These are phyloP conservation scores for Myopa testacea DNA, from an alignment of 2,888 invertebrate species.

Conservation along the genomic window DNA sequence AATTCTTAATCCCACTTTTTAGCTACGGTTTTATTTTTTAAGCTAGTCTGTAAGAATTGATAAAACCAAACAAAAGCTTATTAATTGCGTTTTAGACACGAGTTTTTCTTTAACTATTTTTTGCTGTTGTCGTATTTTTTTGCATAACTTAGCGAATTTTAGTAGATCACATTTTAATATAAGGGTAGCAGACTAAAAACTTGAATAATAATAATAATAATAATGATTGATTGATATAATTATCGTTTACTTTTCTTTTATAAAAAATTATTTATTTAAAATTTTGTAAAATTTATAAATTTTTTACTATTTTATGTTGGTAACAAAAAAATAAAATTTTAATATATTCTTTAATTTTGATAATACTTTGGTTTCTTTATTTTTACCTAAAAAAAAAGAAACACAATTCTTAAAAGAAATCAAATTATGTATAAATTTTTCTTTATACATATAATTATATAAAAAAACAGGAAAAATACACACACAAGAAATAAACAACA, in stretches of 20 bases:
- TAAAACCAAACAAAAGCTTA: neutral
- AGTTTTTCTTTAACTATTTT: neutral
- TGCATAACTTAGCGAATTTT: conserved; percentile 10
- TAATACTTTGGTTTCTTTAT: neutral
- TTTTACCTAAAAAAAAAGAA: no score
- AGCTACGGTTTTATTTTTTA: no score
- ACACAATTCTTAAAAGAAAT: no score
- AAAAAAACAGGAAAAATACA: neutral
- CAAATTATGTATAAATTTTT: no score
- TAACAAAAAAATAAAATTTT: neutral
- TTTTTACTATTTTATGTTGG: conserved; percentile 13
- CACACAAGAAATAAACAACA: neutral
- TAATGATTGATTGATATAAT: conserved; percentile 36
- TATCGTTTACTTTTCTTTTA: conserved; percentile 34
- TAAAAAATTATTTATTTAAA: conserved; percentile 36
- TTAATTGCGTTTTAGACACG: conserved; percentile 7
- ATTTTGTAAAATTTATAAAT: conserved; percentile 28
- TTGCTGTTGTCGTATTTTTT: conserved; percentile 3
- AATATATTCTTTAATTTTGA: no score
- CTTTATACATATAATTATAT: neutral
- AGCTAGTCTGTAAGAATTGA: no score
- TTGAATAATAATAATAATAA: conserved; percentile 32
- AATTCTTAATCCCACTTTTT: no score
- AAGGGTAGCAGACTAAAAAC: conserved; percentile 69
- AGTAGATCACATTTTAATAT: conserved; percentile 9